A percentile compares a stretch with the other conserved stretches of the same genome.
phyloP scores from a whole-genome alignment of 2,888 invertebrate species.

The Drosophila anomalipes region DNA sequence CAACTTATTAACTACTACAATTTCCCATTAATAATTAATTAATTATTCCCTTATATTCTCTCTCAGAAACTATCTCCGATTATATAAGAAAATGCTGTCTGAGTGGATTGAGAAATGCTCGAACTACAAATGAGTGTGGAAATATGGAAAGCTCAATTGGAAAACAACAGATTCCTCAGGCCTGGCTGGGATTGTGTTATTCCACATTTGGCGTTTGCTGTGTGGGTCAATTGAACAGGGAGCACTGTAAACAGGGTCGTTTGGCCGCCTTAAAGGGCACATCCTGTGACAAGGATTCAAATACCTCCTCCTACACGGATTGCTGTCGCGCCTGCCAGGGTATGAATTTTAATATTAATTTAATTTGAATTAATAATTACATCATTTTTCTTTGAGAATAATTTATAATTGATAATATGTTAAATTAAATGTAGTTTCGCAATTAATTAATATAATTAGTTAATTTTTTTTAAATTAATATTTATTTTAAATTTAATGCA shows the following conservation, averaged over 20 bases:
- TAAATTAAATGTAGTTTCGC: neutral
- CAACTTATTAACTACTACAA: neutral
- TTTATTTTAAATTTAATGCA: neutral
- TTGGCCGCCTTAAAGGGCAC: conserved; percentile 79
- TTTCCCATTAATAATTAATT: neutral
- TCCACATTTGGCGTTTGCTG: conserved; percentile 89
- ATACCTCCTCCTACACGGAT: conserved; percentile 85
- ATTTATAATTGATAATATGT: neutral
- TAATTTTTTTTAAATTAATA: too few species aligned
- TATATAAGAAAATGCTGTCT: conserved; percentile 86
- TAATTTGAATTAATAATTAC: too few species aligned
- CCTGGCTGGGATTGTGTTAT: conserved; percentile 88
- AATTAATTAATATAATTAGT: neutral
- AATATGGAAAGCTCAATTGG: conserved; percentile 84
- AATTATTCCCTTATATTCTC: conserved; percentile 7
- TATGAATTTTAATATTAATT: neutral
- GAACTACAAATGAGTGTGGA: conserved; percentile 85
- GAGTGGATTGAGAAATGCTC: conserved; percentile 86
- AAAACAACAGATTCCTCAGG: conserved; percentile 85
- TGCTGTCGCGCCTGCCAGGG: conserved; percentile 89
- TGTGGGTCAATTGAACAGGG: conserved; percentile 86
- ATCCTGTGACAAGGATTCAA: conserved; percentile 74
- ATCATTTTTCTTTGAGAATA: neutral
- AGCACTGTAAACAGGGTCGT: conserved; percentile 82
- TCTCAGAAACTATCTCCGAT: conserved; percentile 70